Base-by-base conservation (phyloP, 2,113 vertebrate species). In the Manacus vitellinus region DNA sequence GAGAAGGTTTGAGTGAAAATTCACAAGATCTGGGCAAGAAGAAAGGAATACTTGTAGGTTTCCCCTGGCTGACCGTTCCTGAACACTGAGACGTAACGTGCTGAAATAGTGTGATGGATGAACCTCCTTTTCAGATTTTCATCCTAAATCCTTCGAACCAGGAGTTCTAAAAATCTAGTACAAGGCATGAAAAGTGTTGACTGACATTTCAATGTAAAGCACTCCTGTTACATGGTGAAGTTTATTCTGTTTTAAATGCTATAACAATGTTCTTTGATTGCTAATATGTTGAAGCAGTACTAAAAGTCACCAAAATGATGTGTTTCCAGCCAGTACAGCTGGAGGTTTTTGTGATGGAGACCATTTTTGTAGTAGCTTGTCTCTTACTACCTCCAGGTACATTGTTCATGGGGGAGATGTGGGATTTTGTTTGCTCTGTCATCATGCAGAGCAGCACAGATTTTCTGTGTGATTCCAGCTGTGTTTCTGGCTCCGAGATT, bases 221-320 rank as follows among this genome's bases (percentile, higher is more conserved):
- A 18, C 2, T 79, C 17, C 22, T 44, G 12, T 41, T 65, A 17
- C 2, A 1, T 28, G 0, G 1, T 83, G 54, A 56, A 5, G 11
- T 78, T 49, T 61, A 46, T 54, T 75, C 37, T 88, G 10, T 25
- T 86, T 85, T 31, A 71, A 82, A n/a, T 71, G 41, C 39, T 58
- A 0, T 49, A 24, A 46, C 3, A 7, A 5, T 56, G 20, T 67
- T 68, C 35, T 81, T 72, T 67, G 31, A 19, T 33, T 56, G 25
- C 39, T 62, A 41, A 68, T 61, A 10, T 21, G 5, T 54, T 71
- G 59, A 62, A 88, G 17, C 14, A 74, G 5, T 54, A 31, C 25
- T 47, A 35, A 70, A 63, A 68, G 84, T 28, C 49, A 49, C 62
- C 54, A 28, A 86, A 75, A 9, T 5, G 18, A n/a, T n/a, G n/a